Evolutionary conservation across 1,140 invertebrate genomes (phyloP), one percentile per base, ranked within the genome.

Genomic region (Plodia interpunctella): DNA sequence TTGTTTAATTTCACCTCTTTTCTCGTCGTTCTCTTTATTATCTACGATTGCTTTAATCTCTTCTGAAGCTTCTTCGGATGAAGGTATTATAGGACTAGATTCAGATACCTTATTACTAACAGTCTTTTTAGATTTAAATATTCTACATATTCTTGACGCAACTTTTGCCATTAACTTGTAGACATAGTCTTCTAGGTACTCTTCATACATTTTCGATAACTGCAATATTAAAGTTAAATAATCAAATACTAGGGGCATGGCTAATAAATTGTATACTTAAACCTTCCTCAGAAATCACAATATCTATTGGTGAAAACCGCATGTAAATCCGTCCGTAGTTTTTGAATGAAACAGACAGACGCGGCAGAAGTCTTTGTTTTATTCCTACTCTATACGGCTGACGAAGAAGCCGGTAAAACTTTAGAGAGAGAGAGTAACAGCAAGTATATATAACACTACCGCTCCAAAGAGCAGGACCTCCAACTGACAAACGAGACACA

Each of bases 131-230:
- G 63, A 66, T 64, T 73, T 79, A 28, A 88, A 81, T 15, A 83
- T 62, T 20, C 66, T 61, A 69, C 85, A 74, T 55, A 84, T 74
- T 80, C 80, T 64, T 51, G 83, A 86, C 0, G 79, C 85, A 15
- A 91, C 65, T 72, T 84, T 90, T 15, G 90, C 88, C 59, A 92
- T 80, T 62, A 92, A 76, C 65, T 87, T 90, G 75, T 91, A 92
- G 4, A 92, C 79, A 35, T 93, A 90, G 74, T 94, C 92, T 83
- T 95, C 94, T 13, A 95, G 74, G 71, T 93, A 94, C 76, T 95
- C 93, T 79, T 95, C 94, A 38, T 94, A 95, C 83, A 94, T 92
- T 88, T 92, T 93, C 2, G 93, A 93, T 4, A 95, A 70, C 91
- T 94, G 83, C 35, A 90, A 82, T 60, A 88, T 4, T 5, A 32